phyloP scores from a whole-genome alignment of 2,888 invertebrate species.

The Morpho achilles region DNA sequence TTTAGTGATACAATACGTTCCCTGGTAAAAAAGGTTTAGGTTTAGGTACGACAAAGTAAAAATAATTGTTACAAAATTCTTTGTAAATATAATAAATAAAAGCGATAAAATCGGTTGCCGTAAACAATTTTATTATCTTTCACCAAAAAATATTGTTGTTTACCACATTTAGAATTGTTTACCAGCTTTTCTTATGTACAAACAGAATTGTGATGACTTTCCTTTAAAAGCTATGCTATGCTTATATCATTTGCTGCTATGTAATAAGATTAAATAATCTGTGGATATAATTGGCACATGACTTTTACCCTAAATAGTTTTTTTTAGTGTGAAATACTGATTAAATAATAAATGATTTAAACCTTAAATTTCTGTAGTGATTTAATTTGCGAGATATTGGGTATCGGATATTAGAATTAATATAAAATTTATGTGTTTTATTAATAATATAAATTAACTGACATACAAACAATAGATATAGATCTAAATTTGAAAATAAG shows the following conservation, averaged over 20 bases:
- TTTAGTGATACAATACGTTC: background rate
- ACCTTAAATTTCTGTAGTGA: too few relatives aligned
- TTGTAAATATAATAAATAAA: slow-evolving; percentile 29
- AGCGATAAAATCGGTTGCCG: slow-evolving; percentile 32
- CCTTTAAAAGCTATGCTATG: background rate
- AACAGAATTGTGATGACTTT: slow-evolving; percentile 6
- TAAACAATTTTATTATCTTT: slow-evolving; percentile 38
- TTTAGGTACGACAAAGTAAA: background rate
- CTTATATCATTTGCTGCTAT: background rate
- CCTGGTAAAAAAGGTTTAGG: background rate
- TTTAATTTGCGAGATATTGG: too few relatives aligned
- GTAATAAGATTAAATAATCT: too few relatives aligned
- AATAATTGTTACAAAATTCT: background rate
- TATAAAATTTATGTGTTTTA: too few relatives aligned
- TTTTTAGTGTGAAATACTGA: too few relatives aligned
- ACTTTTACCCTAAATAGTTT: too few relatives aligned
- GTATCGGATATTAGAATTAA: too few relatives aligned
- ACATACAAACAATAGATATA: too few relatives aligned
- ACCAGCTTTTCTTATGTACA: slow-evolving; percentile 17
- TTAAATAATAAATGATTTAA: too few relatives aligned
- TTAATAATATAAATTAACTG: too few relatives aligned
- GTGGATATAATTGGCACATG: too few relatives aligned
- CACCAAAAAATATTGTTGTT: slow-evolving; percentile 32
- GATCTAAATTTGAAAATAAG: too few relatives aligned
- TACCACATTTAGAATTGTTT: slow-evolving; percentile 20